Base-by-base conservation (phyloP, 2,113 vertebrate species). In the Trematocara zebra region DNA sequence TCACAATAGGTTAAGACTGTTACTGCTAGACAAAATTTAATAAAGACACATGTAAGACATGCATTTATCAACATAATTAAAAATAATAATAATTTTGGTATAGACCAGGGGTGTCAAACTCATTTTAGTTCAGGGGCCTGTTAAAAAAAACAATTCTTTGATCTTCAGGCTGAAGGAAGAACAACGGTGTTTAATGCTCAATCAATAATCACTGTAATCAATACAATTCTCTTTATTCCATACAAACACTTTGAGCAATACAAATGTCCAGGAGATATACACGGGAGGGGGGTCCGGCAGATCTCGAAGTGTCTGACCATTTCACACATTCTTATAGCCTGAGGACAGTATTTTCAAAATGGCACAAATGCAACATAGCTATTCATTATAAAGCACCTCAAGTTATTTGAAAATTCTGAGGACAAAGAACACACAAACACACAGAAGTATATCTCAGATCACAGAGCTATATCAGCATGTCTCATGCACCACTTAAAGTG, bases 1-100 rank as follows among this genome's bases (percentile, higher is more conserved):
- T 28, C 1, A 74, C 67, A 74, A 47, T 17, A 47, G 40, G 5
- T 28, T 47, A 17, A 28, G 40, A 69, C 37, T 23, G 12, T 10
- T 47, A 28, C n/a, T 8, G 23, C 20, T 10, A 17, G 37, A 44
- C 3, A 2, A 26, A 2, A 17, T 0, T 44, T 1, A 42, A 44
- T 42, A 69, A 42, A 15, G 20, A 23, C 2, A 42, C 7, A 42
- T 26, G 35, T 69, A 23, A 15, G 35, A 40, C 4, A 0, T 1
- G 37, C 9, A 23, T 69, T 69, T 42, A 67, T 2, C 18, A 64
- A 64, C 10, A 64, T 64, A 4, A 35, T 61, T 61, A 3, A 59
- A 18, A 11, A 33, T 7, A 57, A 57, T 15, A 59, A 59, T 33
- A 6, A 3, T 33, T 61, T 61, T 59, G 15, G 28, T 33, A 33